Evolutionary conservation across 2,888 invertebrate genomes (phyloP), one percentile per base, ranked within the genome.

Genomic region (Tigriopus californicus): DNA sequence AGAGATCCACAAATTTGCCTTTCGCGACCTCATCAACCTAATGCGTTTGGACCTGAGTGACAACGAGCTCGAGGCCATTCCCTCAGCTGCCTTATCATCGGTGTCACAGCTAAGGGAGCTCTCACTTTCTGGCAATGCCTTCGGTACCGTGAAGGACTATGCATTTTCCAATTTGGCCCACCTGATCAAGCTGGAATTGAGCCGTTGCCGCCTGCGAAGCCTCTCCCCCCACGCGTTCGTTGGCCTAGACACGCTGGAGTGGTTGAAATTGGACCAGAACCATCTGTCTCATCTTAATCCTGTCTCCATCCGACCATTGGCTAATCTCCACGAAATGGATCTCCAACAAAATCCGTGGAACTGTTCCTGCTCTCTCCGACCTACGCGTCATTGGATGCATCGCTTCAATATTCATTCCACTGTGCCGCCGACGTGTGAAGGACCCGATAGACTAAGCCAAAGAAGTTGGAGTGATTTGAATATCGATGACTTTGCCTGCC

Each of bases 41-140:
- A 83, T 90, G 62, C 90, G 90, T 73, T 75, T 91, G 69, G 90
- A 91, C 72, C 74, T 91, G 62, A 87, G 87, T 49, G 78, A 82
- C 67, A 91, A 91, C 75, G 76, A 83, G 67, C 77, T 91, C 62
- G 83, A 81, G 48, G 76, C 79, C 57, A 80, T 91, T 67, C 90
- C 90, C 51, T 81, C 84, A 52, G 77, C 78, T 65, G 85, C 87
- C 62, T 81, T 91, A 65, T 77, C 78, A 64, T 81, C 85, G 68
- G 81, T 83, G 41, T 84, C 86, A 1, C 52, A 52, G n/a, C 22
- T 52, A 11, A 24, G 90, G 66, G 85, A 85, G 67, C 73, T 87
- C 41, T 80, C 80, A 67, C 74, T 88, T 52, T 79, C 76, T 66
- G 81, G 81, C 13, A 88, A 88, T 71, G 82, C 83, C 5, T 83